Evolutionary conservation across 2,113 vertebrate species (phyloP), one percentile per base, ranked within the genome.

Genomic region (Glareola pratincola): DNA sequence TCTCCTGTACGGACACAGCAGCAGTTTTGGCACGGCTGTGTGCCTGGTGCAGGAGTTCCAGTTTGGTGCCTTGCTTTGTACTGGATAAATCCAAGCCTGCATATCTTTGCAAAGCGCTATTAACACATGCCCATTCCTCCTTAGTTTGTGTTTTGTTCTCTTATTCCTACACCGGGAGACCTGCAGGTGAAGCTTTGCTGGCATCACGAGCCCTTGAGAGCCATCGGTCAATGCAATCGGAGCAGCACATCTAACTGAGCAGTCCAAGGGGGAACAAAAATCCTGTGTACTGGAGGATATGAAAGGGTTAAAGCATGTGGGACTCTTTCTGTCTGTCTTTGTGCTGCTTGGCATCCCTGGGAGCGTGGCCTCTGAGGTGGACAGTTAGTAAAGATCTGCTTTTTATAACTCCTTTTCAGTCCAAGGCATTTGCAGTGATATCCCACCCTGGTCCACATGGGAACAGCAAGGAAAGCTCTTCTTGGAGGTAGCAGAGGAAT

Each of bases 351-450:
- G 60, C 41, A 59, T 23, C n/a, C 20, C 54, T 57, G 72, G n/a
- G 37, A 92, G 20, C 2, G 1, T 36, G 32, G 64, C 16, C 56
- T 75, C 73, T 27, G 19, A 59, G 22, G 16, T 43, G 66, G 66
- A 36, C 41, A 86, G 47, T 48, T 75, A 78, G 36, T 78, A 34
- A 77, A 72, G 14, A 67, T 56, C 47, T 59, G 23, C 9, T 90
- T 94, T 78, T 79, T 57, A 32, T 32, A 72, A 75, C 3, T 62
- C 27, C 9, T 90, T 94, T 97, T 81, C n/a, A 92, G 48, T 84
- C 64, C 84, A 77, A 79, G 51, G 36, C 30, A 53, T 82, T 78
- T 85, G 39, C 4, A 1, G 9, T 47, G 39, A 79, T 72, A 79
- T 60, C 67, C 73, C 20, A 81, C 34, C 17, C 43, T 34, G 48